Evolutionary conservation across 2,888 invertebrate genomes (phyloP).

Genomic region (Spodoptera exigua): DNA sequence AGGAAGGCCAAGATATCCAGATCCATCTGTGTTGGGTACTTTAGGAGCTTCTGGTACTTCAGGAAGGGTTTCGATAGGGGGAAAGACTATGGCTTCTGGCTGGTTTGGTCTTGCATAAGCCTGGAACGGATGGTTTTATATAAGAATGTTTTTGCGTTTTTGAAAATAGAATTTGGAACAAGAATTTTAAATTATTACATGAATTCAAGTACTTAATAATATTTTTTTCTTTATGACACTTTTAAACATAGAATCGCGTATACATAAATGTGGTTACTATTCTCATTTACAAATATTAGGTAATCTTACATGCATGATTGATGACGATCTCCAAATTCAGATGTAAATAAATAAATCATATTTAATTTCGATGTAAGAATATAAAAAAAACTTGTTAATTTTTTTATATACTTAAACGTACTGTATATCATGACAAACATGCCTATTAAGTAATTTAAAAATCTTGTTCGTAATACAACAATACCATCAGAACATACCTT

Average conservation of each 20-base stretch:
- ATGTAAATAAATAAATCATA: too few species aligned
- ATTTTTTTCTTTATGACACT: background rate
- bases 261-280: too few species aligned
- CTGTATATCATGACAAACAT: background rate
- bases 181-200: slow-evolving; percentile 9
- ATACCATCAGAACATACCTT: slow-evolving; percentile 38
- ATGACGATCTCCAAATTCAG: too few species aligned
- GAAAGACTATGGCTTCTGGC: too few species aligned
- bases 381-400: too few species aligned
- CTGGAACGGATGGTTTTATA: slow-evolving; percentile 15
- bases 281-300: too few species aligned
- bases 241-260: too few species aligned
- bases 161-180: background rate
- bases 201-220: too few species aligned
- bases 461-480: background rate
- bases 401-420: background rate
- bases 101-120: slow-evolving; percentile 33
- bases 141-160: background rate
- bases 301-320: too few species aligned
- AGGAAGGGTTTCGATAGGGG: too few species aligned
- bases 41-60: background rate
- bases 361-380: too few species aligned
- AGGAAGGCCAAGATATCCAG: slow-evolving; percentile 5
- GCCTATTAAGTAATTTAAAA: slow-evolving; percentile 1
- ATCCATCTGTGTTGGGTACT: background rate